These are phyloP conservation scores for Malachius bipustulatus DNA, from an alignment of 2,888 invertebrate species.

Conservation along the genomic window DNA sequence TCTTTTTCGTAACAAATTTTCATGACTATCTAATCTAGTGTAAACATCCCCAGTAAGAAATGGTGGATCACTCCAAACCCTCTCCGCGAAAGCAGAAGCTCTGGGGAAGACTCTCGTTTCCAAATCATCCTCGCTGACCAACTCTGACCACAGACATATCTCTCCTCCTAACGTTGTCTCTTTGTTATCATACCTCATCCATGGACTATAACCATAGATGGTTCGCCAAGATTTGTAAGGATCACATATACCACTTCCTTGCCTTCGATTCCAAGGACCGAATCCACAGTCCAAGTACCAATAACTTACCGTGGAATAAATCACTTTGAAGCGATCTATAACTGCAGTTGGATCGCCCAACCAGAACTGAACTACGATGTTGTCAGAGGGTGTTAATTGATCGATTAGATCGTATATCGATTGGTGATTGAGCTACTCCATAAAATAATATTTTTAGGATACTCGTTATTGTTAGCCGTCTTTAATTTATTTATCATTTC, in stretches of 20 bases:
- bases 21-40: constrained; percentile 49
- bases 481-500: constrained; percentile 47
- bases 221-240: constrained; percentile 77
- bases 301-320: constrained; percentile 70
- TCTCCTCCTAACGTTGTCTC: constrained; percentile 54
- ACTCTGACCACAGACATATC: constrained; percentile 74
- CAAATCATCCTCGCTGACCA: constrained; percentile 55
- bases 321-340: constrained; percentile 58
- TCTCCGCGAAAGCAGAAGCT: constrained; percentile 64
- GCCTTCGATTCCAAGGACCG: constrained; percentile 64
- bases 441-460: constrained; percentile 45
- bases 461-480: constrained; percentile 42
- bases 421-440: constrained; percentile 68
- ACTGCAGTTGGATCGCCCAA: constrained; percentile 59
- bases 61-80: constrained; percentile 53
- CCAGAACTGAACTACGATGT: constrained; percentile 64
- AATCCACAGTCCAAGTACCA: constrained; percentile 82
- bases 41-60: constrained; percentile 43
- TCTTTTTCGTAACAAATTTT: constrained; percentile 46
- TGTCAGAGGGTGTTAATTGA: constrained; percentile 25
- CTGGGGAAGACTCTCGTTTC: constrained; percentile 74
- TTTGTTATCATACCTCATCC: constrained; percentile 40
- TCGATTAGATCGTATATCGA: constrained; percentile 35
- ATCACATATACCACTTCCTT: constrained; percentile 65
- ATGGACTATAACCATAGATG: constrained; percentile 67